A percentile compares a stretch with the other conserved stretches of the same genome.
Evolutionary conservation across 2,797 vertebrate genomes (phyloP).

Genomic region (Molossus alvarezi): DNA sequence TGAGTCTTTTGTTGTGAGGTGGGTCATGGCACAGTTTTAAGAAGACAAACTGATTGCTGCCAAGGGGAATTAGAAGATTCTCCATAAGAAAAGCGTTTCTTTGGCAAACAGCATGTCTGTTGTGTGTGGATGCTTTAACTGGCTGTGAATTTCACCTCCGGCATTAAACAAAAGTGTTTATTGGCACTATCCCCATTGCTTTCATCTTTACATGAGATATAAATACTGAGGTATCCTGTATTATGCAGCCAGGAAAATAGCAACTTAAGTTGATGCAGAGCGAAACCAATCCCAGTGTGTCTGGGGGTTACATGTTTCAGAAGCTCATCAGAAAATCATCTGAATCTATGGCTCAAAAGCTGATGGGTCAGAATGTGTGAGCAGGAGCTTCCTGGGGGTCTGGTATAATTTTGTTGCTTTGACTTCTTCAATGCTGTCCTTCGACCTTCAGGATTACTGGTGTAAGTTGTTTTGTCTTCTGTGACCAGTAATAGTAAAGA

Average conservation of each 20-base stretch:
- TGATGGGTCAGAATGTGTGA: not conserved
- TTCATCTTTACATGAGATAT: slow-evolving; percentile 28
- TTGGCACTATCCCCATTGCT: not conserved
- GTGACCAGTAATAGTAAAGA: not conserved
- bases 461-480: not conserved
- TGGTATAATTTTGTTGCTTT: not conserved
- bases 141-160: slow-evolving; percentile 69
- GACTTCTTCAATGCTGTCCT: not conserved
- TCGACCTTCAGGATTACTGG: not conserved
- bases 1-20: too few species aligned
- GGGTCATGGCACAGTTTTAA: slow-evolving; percentile 35
- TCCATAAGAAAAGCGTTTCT: not conserved
- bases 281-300: not conserved
- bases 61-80: slow-evolving; percentile 69
- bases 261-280: not conserved
- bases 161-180: slow-evolving; percentile 52
- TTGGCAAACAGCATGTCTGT: slow-evolving; percentile 29
- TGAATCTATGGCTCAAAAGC: not conserved
- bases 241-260: not conserved
- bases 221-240: not conserved
- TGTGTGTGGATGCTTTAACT: not conserved
- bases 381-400: not conserved
- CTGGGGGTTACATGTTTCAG: not conserved
- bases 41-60: slow-evolving; percentile 32
- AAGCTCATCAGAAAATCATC: not conserved